These are phyloP conservation scores for Falco berigora DNA, from an alignment of 2,797 vertebrate species.

Conservation along the genomic window DNA sequence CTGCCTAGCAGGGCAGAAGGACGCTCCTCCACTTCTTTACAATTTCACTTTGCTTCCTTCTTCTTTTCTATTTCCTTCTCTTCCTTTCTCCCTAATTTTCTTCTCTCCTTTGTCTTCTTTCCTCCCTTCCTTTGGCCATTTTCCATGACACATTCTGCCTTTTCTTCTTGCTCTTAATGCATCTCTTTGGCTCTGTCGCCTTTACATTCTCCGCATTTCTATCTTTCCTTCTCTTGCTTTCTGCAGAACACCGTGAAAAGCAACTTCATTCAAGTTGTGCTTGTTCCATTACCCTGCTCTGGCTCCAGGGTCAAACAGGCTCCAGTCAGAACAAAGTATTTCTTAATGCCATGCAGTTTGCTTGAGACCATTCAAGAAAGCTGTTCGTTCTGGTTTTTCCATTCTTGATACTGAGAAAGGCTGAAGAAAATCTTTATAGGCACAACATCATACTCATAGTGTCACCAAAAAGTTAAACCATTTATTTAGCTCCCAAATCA, in stretches of 20 bases:
- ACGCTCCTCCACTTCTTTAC: neutral
- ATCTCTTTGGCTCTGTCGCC: neutral
- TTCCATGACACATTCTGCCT: neutral
- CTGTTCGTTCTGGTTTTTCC: neutral
- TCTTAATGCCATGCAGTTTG: conserved; percentile 22
- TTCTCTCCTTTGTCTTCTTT: neutral
- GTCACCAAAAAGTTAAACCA: neutral
- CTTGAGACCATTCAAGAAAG: conserved; percentile 20
- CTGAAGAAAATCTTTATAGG: neutral
- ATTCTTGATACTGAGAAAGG: neutral
- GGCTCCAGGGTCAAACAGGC: conserved; percentile 48
- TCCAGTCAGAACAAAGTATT: conserved; percentile 43
- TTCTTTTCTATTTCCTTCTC: neutral
- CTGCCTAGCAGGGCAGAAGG: conserved; percentile 6
- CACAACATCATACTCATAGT: neutral
- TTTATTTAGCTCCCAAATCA: neutral
- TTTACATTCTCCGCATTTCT: neutral
- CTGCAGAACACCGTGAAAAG: neutral
- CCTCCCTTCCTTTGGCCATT: neutral
- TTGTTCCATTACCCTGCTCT: conserved; percentile 41
- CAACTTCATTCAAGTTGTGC: neutral
- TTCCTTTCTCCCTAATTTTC: neutral
- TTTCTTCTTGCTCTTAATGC: neutral
- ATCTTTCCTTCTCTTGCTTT: neutral
- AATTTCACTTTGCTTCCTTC: neutral